Percentiles rank a stretch among this genome's conserved stretches.
These are phyloP conservation scores for Mus spretus DNA, from an alignment of 2,797 vertebrate species.

Conservation along the genomic window DNA sequence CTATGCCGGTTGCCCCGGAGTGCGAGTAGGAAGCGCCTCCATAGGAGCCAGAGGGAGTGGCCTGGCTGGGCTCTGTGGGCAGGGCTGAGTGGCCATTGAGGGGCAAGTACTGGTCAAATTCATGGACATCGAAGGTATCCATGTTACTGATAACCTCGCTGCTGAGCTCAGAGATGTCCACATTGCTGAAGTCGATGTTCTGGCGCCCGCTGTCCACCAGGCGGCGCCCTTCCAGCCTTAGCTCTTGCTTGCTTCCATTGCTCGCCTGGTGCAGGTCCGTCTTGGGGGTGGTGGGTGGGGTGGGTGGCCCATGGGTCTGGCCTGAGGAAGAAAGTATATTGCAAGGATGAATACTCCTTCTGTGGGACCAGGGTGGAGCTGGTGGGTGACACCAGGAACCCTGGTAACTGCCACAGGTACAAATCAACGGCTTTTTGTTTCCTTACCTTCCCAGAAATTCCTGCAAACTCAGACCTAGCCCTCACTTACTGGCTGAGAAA, in stretches of 20 bases:
- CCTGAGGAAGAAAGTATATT: conserved; percentile 87
- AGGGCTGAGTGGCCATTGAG: conserved; percentile 93
- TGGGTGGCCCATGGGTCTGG: conserved; percentile 96
- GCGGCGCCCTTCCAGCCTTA: conserved; percentile 95
- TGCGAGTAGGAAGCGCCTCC: conserved; percentile 89
- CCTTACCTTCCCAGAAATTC: conserved; percentile 60
- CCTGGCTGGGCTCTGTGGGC: conserved; percentile 91
- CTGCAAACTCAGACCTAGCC: conserved; percentile 47
- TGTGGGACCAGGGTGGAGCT: conserved; percentile 58
- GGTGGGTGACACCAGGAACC: conserved; percentile 2
- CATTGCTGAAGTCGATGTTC: conserved; percentile 99
- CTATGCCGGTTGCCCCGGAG: conserved; percentile 87
- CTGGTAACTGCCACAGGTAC: conserved; percentile 69
- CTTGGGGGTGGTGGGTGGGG: conserved; percentile 97
- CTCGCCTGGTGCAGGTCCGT: conserved; percentile 93
- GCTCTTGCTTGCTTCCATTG: conserved; percentile 92
- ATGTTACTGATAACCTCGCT: conserved; percentile 99
- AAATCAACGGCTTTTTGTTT: conserved; percentile 82
- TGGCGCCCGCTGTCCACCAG: conserved; percentile 94
- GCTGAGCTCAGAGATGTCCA: conserved; percentile 99
- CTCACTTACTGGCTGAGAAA: conserved; percentile 51
- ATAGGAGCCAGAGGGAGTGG: conserved; percentile 84
- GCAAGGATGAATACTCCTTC: conserved; percentile 80
- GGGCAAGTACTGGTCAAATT: conserved; percentile 99
- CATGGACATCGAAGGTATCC: conserved; percentile 97